Evolutionary conservation across 2,797 vertebrate species (phyloP).

Genomic region (Lycodopsis pacificus): DNA sequence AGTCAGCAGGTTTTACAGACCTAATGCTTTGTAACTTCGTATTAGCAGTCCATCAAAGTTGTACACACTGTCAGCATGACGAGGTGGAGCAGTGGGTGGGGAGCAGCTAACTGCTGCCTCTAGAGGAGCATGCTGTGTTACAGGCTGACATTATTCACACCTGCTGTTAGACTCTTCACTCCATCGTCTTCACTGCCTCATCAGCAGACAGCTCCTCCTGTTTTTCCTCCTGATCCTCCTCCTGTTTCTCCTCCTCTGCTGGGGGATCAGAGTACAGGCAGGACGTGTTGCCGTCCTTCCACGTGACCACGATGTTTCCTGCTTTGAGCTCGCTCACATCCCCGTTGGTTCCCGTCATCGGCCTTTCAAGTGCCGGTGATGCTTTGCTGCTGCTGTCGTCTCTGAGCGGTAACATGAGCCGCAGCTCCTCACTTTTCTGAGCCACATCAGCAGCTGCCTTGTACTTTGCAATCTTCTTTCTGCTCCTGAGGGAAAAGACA

Average conservation of each 20-base stretch:
- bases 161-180: conserved; percentile 3
- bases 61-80: background rate
- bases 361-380: background rate
- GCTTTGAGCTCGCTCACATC: conserved; percentile 43
- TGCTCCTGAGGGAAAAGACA: conserved; percentile 80
- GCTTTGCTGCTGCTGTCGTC: conserved; percentile 24
- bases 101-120: background rate
- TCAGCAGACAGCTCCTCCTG: background rate
- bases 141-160: background rate
- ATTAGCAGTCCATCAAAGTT: conserved; percentile 4
- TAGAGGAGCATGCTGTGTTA: background rate
- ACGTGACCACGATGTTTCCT: conserved; percentile 81
- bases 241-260: conserved; percentile 51
- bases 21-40: background rate
- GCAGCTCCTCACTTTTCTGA: conserved; percentile 68
- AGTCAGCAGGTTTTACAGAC: background rate
- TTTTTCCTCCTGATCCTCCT: conserved; percentile 10
- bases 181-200: background rate
- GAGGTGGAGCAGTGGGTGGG: background rate
- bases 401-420: conserved; percentile 12
- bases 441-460: conserved; percentile 49
- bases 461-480: conserved; percentile 79
- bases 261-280: conserved; percentile 71
- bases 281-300: conserved; percentile 85
- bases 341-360: conserved; percentile 21